Percentiles rank a stretch among this genome's conserved stretches.
These are phyloP conservation scores for Drosophila nr. perissopoda DNA, from an alignment of 2,888 invertebrate genomes.

Conservation along the genomic window DNA sequence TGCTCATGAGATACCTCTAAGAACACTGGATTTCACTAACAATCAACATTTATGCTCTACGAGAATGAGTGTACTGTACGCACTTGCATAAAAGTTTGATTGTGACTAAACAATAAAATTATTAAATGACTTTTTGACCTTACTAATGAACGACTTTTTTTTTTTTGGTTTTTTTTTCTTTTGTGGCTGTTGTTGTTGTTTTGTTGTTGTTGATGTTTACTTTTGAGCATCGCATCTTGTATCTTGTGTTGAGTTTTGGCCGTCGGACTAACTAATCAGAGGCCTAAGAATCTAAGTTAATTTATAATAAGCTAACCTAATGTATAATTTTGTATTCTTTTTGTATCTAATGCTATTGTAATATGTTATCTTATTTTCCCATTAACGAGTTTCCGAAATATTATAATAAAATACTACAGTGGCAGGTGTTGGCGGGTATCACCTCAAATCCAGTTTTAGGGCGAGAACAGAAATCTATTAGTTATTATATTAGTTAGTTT, in stretches of 20 bases:
- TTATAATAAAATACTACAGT: slow-evolving; percentile 22
- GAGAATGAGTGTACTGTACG: slow-evolving; percentile 20
- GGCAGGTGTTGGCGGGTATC: slow-evolving; percentile 6
- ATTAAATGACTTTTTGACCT: slow-evolving; percentile 16
- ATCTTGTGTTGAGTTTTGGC: background rate
- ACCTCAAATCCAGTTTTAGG: slow-evolving; percentile 15
- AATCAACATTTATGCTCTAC: slow-evolving; percentile 24
- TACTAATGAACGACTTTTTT: background rate
- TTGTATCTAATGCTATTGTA: slow-evolving; percentile 14
- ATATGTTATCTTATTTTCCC: slow-evolving; percentile 14
- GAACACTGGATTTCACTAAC: slow-evolving; percentile 19
- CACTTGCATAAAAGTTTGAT: slow-evolving; percentile 11
- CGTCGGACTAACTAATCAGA: background rate
- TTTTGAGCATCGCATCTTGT: slow-evolving; percentile 10
- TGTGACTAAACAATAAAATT: slow-evolving; percentile 13
- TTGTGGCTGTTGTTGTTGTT: slow-evolving; percentile 10
- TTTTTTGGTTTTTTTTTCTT: background rate
- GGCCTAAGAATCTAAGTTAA: slow-evolving; percentile 26
- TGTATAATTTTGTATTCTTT: background rate
- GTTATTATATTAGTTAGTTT: slow-evolving; percentile 29
- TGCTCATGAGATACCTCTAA: slow-evolving; percentile 18
- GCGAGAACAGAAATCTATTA: slow-evolving; percentile 34
- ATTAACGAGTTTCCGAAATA: slow-evolving; percentile 15
- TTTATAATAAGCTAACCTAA: slow-evolving; percentile 26
- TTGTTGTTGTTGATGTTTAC: slow-evolving; percentile 12